Conservation (phyloP, 1,140 invertebrate genomes). For the Drosophila ercepeae region DNA sequence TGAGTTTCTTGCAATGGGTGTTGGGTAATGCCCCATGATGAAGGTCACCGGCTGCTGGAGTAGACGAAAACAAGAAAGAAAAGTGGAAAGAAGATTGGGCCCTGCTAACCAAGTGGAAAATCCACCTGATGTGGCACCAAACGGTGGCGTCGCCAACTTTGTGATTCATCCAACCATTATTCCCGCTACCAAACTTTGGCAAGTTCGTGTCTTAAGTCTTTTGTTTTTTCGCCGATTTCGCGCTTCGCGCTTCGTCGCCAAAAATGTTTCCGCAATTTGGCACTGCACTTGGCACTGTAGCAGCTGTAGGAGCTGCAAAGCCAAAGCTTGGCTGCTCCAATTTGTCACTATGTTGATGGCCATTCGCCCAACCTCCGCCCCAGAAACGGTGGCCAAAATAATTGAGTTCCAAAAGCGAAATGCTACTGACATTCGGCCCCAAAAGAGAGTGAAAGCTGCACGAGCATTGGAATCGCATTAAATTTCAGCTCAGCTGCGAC, state of each 20-base stretch:
- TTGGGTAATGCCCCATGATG: conserved; percentile 46
- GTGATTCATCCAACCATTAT: conserved; percentile 40
- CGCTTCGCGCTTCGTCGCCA: conserved; percentile 49
- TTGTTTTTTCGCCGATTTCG: conserved; percentile 36
- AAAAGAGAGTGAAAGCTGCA: conserved; percentile 80
- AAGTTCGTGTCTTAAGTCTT: conserved; percentile 77
- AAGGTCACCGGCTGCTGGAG: conserved; percentile 29
- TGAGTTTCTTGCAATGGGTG: conserved; percentile 7
- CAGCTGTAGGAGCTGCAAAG: conserved; percentile 15
- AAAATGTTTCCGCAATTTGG: conserved; percentile 70
- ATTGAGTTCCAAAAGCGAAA: conserved; percentile 32
- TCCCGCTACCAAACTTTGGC: conserved; percentile 14
- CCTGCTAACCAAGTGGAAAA: conserved; percentile 46
- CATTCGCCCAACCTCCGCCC: conserved; percentile 30
- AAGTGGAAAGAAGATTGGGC: conserved; percentile 1
- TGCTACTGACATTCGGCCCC: conserved; percentile 69
- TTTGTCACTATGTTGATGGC: conserved; percentile 43
- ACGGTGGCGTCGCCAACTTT: conserved; percentile 15
- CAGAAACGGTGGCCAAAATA: conserved; percentile 25
- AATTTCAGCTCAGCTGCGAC: conserved; percentile 77
- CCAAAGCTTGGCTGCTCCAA: conserved; percentile 53
- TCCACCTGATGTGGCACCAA: conserved; percentile 44
- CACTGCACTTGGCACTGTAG: conserved; percentile 61
- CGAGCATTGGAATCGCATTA: conserved; percentile 64
- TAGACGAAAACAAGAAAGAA: background rate